These are phyloP conservation scores for Plagiodera versicolora DNA, from an alignment of 2,888 invertebrate genomes.

Conservation along the genomic window DNA sequence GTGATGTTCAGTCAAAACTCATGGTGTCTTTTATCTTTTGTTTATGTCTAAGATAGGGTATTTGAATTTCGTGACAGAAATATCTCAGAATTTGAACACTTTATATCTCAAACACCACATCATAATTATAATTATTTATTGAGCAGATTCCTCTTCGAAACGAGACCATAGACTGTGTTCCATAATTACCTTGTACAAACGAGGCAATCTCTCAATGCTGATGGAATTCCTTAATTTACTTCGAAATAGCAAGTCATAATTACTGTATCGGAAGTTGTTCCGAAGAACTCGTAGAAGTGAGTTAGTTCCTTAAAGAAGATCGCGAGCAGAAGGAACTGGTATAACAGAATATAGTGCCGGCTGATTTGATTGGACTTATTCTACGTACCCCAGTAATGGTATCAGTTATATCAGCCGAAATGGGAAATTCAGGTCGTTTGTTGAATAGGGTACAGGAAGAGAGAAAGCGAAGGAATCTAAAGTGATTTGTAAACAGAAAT, in stretches of 20 bases:
- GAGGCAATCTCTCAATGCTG: too few species aligned
- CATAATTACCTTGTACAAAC: too few species aligned
- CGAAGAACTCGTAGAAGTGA: slow-evolving; percentile 22
- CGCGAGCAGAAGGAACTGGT: slow-evolving; percentile 27
- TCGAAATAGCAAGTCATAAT: slow-evolving; percentile 3
- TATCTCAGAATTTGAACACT: too few species aligned
- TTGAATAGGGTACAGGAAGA: not conserved
- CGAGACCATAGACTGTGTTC: too few species aligned
- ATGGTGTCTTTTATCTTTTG: too few species aligned
- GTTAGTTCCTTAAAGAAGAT: slow-evolving; percentile 28
- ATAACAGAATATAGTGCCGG: slow-evolving; percentile 22
- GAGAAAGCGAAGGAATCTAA: not conserved
- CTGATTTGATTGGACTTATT: slow-evolving; percentile 38
- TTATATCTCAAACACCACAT: too few species aligned
- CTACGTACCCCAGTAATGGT: slow-evolving; percentile 33
- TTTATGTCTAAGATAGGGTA: too few species aligned
- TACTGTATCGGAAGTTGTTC: slow-evolving; percentile 10
- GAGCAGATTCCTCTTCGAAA: too few species aligned
- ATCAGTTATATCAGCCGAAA: slow-evolving; percentile 32
- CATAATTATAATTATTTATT: too few species aligned
- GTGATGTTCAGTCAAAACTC: too few species aligned
- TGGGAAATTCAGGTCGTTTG: slow-evolving; percentile 18
- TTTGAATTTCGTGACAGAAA: too few species aligned
- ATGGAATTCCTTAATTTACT: too few species aligned
- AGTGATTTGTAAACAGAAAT: not conserved